Percentiles rank a stretch among this genome's conserved stretches.
These are phyloP conservation scores for Mycteria americana DNA, from an alignment of 2,797 vertebrate genomes.

Conservation along the genomic window DNA sequence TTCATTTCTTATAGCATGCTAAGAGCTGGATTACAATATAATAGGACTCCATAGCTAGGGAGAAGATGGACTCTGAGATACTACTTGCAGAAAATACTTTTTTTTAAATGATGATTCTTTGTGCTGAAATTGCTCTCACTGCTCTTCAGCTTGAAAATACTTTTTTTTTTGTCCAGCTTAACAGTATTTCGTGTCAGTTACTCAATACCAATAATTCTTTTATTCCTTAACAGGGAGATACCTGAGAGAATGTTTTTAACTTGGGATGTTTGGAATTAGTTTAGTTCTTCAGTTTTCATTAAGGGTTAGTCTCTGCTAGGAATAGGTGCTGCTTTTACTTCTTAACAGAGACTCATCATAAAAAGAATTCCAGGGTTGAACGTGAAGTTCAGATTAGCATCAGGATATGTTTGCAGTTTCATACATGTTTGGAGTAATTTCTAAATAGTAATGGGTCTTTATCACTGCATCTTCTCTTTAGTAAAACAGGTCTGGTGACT, in stretches of 20 bases:
- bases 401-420: not conserved
- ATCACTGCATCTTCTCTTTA: slow-evolving; percentile 51
- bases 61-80: not conserved
- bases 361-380: not conserved
- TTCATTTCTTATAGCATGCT: not conserved
- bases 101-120: not conserved
- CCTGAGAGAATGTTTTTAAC: not conserved
- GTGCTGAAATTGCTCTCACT: not conserved
- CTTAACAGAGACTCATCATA: not conserved
- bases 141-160: not conserved
- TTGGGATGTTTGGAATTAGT: not conserved
- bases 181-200: not conserved
- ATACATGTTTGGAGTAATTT: not conserved
- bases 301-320: not conserved
- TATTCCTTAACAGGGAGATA: not conserved
- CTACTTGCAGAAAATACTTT: not conserved
- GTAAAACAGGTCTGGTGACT: slow-evolving; percentile 97
- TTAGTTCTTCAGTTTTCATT: not conserved
- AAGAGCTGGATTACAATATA: not conserved
- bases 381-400: not conserved
- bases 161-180: not conserved
- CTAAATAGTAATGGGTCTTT: not conserved
- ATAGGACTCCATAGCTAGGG: not conserved
- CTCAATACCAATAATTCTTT: not conserved
- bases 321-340: not conserved